Percentiles rank a stretch among this genome's conserved stretches.
These are phyloP conservation scores for Phocoena sinus DNA, from an alignment of 2,113 vertebrate species.

Conservation along the genomic window DNA sequence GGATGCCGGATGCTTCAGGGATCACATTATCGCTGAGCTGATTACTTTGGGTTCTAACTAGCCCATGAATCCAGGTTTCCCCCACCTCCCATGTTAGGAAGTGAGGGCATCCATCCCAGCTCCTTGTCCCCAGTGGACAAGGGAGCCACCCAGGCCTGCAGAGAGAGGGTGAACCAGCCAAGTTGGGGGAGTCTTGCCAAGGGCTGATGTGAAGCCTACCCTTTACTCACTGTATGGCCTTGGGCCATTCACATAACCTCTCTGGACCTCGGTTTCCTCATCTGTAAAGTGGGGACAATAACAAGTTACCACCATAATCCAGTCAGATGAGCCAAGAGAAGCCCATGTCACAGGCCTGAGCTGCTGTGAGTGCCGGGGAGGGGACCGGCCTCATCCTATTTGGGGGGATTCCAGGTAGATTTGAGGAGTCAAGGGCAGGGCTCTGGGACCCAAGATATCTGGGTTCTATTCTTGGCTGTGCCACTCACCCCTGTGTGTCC, in stretches of 20 bases:
- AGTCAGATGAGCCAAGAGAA: background rate
- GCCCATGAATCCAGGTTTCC: too few species aligned
- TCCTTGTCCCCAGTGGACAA: background rate
- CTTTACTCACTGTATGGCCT: background rate
- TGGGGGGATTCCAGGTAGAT: background rate
- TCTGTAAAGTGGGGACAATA: background rate
- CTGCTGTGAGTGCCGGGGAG: background rate
- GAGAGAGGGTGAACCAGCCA: too few species aligned
- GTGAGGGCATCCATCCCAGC: background rate
- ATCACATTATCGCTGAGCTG: background rate
- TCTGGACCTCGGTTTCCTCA: background rate
- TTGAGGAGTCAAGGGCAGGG: background rate
- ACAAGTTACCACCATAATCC: too few species aligned
- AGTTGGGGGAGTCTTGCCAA: background rate
- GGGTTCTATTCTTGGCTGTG: background rate
- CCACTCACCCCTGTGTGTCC: too few species aligned
- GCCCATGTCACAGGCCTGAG: background rate
- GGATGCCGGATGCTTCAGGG: fast-evolving
- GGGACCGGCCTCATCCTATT: background rate
- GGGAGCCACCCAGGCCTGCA: fast-evolving
- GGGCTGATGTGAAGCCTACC: background rate
- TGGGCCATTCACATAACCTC: background rate
- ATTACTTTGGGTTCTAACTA: fast-evolving
- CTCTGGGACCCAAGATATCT: background rate
- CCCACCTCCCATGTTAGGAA: background rate